A percentile compares a stretch with the other conserved stretches of the same genome.
These are phyloP conservation scores for Phalloptychus januarius DNA, from an alignment of 2,797 vertebrate genomes.

Conservation along the genomic window DNA sequence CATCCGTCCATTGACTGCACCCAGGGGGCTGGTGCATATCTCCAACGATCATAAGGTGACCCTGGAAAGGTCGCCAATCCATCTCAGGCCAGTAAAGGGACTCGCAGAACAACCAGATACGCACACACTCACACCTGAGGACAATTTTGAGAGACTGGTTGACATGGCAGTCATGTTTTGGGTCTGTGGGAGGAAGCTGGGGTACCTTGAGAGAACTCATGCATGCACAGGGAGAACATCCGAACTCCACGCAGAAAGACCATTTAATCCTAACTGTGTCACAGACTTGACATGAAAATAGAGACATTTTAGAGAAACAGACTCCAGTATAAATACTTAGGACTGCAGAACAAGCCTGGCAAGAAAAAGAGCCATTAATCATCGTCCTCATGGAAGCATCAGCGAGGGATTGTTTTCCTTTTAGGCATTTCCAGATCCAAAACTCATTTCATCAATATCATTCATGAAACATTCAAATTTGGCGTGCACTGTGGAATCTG, in stretches of 20 bases:
- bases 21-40: neutral
- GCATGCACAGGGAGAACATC: neutral
- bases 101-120: neutral
- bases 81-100: neutral
- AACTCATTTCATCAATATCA: neutral
- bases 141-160: neutral
- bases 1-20: neutral
- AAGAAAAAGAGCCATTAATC: neutral
- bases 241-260: neutral
- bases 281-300: neutral
- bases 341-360: neutral
- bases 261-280: neutral
- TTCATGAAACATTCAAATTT: neutral
- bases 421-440: neutral
- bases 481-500: neutral
- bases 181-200: neutral
- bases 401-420: neutral
- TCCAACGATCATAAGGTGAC: neutral
- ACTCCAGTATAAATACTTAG: neutral
- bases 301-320: neutral
- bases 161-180: neutral
- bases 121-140: neutral
- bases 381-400: neutral
- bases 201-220: neutral
- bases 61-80: neutral